Base-by-base conservation (phyloP, 1,140 invertebrate species). In the Mactra quadrangularis region DNA sequence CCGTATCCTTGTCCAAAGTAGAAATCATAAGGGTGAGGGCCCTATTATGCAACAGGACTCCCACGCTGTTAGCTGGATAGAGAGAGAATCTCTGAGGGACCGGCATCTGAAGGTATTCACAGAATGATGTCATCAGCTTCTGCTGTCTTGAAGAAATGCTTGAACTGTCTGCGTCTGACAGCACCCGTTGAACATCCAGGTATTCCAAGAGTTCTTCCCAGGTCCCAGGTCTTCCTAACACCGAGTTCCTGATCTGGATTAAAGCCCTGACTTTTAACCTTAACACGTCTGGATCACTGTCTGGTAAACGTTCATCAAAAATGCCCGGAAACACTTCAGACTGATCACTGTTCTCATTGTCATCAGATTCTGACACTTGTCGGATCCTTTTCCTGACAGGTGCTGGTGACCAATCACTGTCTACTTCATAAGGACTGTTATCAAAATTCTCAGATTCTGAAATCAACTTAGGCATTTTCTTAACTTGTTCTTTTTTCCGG, bases 291-390 rank as follows among this genome's bases (percentile, higher is more conserved):
- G 31, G 29, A 64, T 64, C 60, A 7, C n/a, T 9, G 9, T 27
- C 29, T 19, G 31, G 31, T 1, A 64, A 19, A 3, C 7, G 1
- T 22, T 64, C 60, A 3, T 64, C 31, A 35, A 64, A 64, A 4
- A 64, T 22, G 9, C 22, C 11, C 19, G 60, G 33, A 64, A 64
- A 64, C 38, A 38, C 31, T 15, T 64, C 60, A 15, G 60, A 64
- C 60, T 64, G 60, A n/a, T n/a, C n/a, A 64, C 33, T 64, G 9
- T 7, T 19, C 11, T 64, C 60, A 45, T 64, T 64, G 31, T 64
- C 60, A n/a, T n/a, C n/a, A 64, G 55, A 57, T 19, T 57, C 55
- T 22, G 22, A 57, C 17, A 57, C 55, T 47, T 47, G 45, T 47
- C 45, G 7, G 45, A 47, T 47, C 45, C 45, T 47, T 47, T 47